Conservation (phyloP, 2,113 vertebrate genomes). For the Corythoichthys intestinalis region DNA sequence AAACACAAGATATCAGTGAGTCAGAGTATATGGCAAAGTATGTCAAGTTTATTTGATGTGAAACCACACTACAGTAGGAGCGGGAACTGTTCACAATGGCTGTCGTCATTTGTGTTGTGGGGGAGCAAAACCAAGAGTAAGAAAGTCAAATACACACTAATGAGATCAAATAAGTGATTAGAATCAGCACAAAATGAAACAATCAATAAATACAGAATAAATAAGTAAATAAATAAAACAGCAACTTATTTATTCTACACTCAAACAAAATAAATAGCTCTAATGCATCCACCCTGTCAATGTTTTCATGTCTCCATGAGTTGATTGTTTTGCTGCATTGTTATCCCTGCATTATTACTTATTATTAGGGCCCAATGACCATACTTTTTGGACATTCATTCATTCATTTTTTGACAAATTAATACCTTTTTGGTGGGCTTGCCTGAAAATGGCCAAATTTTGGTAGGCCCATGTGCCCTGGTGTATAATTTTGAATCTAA, state of each 20-base stretch:
- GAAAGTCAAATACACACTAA: conserved; percentile 74
- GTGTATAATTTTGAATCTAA: neutral
- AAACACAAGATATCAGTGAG: neutral
- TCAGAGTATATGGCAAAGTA: conserved; percentile 53
- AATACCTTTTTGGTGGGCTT: neutral
- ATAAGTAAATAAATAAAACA: conserved; percentile 74
- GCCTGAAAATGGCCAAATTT: neutral
- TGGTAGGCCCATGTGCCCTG: neutral
- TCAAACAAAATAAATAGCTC: conserved; percentile 65
- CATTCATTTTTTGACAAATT: conserved; percentile 8
- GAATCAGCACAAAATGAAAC: conserved; percentile 66
- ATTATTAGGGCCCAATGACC: conserved; percentile 37
- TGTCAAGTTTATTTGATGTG: conserved; percentile 68
- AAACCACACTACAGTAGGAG: conserved; percentile 75
- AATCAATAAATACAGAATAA: conserved; percentile 73
- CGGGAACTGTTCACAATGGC: conserved; percentile 49
- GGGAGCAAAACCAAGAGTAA: conserved; percentile 41
- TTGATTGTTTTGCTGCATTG: conserved; percentile 40
- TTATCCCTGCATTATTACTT: conserved; percentile 31
- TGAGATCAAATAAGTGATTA: conserved; percentile 54
- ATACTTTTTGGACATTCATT: conserved; percentile 54
- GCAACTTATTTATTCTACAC: conserved; percentile 57
- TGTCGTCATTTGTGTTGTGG: conserved; percentile 38
- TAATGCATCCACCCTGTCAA: conserved; percentile 55
- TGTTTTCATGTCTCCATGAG: conserved; percentile 44